Percentiles rank a stretch among this genome's conserved stretches.
These are phyloP conservation scores for Nemotelus nigrinus DNA, from an alignment of 2,888 invertebrate genomes.

Conservation along the genomic window DNA sequence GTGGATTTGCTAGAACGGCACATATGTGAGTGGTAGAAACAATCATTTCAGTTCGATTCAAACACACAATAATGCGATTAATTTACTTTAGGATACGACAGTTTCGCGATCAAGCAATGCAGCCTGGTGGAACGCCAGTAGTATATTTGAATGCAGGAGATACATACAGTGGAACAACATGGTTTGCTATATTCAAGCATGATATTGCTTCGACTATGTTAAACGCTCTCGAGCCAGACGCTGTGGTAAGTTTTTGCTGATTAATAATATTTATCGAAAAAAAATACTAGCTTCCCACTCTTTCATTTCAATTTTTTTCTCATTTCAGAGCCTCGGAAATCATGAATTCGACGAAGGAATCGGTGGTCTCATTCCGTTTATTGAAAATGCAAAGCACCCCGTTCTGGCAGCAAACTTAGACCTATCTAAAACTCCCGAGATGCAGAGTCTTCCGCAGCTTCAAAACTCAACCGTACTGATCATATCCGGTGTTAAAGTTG, in stretches of 20 bases:
- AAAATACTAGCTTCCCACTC: background rate
- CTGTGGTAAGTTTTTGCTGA: constrained; percentile 71
- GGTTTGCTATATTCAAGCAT: constrained; percentile 87
- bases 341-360: constrained; percentile 91
- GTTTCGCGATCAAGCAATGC: constrained; percentile 68
- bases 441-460: constrained; percentile 66
- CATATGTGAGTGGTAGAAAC: constrained; percentile 57
- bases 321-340: constrained; percentile 84
- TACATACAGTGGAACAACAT: constrained; percentile 88
- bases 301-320: background rate
- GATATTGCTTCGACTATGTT: constrained; percentile 81
- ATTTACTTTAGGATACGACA: constrained; percentile 68
- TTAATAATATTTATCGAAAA: background rate
- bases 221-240: constrained; percentile 83
- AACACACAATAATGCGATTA: background rate
- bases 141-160: constrained; percentile 93
- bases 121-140: constrained; percentile 71
- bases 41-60: background rate
- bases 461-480: constrained; percentile 73
- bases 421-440: constrained; percentile 70
- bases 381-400: constrained; percentile 76
- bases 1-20: constrained; percentile 85
- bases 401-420: constrained; percentile 83
- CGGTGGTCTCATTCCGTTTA: constrained; percentile 77
- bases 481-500: constrained; percentile 75